A percentile compares a stretch with the other conserved stretches of the same genome.
Evolutionary conservation across 2,888 invertebrate genomes (phyloP).

Genomic region (Iphiclides podalirius): DNA sequence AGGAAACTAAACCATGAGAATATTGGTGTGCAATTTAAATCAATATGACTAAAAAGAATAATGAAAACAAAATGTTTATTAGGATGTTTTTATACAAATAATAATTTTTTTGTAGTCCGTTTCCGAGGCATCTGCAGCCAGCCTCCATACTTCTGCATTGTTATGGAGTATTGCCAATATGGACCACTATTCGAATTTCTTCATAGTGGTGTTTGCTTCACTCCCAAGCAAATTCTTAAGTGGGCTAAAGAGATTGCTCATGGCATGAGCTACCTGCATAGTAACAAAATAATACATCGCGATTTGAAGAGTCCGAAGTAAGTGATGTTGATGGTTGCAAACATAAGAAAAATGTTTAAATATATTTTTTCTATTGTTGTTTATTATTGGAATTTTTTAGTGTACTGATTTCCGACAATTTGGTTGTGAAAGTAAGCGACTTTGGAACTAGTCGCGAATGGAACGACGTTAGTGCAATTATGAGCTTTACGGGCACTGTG

Average conservation of each 20-base stretch:
- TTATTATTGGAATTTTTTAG: constrained; percentile 64
- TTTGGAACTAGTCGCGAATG: constrained; percentile 97
- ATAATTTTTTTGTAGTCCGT: constrained; percentile 43
- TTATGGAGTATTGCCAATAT: constrained; percentile 99
- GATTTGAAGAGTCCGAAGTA: constrained; percentile 99
- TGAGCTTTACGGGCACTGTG: constrained; percentile 98
- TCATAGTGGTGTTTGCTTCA: constrained; percentile 89
- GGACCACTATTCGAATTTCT: constrained; percentile 96
- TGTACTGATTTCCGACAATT: constrained; percentile 89
- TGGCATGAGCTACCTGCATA: constrained; percentile 98
- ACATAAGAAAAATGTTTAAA: too few relatives aligned
- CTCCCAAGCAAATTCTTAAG: constrained; percentile 91
- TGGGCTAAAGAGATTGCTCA: constrained; percentile 98
- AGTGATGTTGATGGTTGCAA: constrained; percentile 52
- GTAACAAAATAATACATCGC: constrained; percentile 97
- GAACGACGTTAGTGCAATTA: constrained; percentile 96
- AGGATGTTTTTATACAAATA: neutral
- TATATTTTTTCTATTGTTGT: neutral
- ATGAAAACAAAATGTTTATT: neutral
- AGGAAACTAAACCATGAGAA: constrained; percentile 97
- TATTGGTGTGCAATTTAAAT: constrained; percentile 74
- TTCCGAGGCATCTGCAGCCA: constrained; percentile 96
- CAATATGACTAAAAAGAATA: neutral
- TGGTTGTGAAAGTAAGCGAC: constrained; percentile 96
- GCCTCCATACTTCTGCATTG: constrained; percentile 94